phyloP scores from a whole-genome alignment of 1,140 invertebrate species.

The Hypsibius dujardini region DNA sequence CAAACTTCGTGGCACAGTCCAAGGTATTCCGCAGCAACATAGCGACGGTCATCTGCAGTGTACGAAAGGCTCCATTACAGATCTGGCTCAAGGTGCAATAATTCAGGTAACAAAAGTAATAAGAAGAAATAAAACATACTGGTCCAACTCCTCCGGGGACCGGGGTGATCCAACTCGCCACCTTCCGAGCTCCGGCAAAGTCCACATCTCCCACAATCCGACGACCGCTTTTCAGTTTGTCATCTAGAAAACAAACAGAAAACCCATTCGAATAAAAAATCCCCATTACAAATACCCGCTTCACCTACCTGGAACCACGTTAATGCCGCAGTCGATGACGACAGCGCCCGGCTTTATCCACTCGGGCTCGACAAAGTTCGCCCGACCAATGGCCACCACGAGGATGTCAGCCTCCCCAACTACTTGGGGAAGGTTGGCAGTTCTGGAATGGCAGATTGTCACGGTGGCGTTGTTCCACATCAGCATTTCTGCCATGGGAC shows the following conservation, averaged over 20 bases:
- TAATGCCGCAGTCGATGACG: slow-evolving; percentile 99
- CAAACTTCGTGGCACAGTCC: too few relatives aligned
- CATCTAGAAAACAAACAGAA: slow-evolving; percentile 41
- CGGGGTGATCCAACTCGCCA: slow-evolving; percentile 38
- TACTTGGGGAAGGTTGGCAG: slow-evolving; percentile 56
- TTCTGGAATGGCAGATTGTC: slow-evolving; percentile 87
- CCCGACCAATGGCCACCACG: slow-evolving; percentile 78
- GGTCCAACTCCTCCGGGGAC: slow-evolving; percentile 10
- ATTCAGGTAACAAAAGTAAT: background rate
- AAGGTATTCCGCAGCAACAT: slow-evolving; percentile 95
- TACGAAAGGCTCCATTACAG: slow-evolving; percentile 41
- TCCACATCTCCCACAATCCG: slow-evolving; percentile 85
- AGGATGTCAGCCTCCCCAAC: slow-evolving; percentile 69
- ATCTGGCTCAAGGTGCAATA: background rate
- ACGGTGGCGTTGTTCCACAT: slow-evolving; percentile 94
- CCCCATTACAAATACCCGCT: slow-evolving; percentile 18
- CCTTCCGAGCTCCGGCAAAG: slow-evolving; percentile 54
- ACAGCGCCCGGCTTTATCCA: slow-evolving; percentile 97
- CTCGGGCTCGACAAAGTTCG: slow-evolving; percentile 74
- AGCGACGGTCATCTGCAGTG: slow-evolving; percentile 94
- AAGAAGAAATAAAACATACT: too few relatives aligned
- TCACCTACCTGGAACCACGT: slow-evolving; percentile 58
- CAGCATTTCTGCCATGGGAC: slow-evolving; percentile 75
- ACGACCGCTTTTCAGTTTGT: slow-evolving; percentile 59
- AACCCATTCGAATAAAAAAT: slow-evolving; percentile 26